Conservation (phyloP, 2,797 vertebrate species). For the Podarcis lilfordi region DNA sequence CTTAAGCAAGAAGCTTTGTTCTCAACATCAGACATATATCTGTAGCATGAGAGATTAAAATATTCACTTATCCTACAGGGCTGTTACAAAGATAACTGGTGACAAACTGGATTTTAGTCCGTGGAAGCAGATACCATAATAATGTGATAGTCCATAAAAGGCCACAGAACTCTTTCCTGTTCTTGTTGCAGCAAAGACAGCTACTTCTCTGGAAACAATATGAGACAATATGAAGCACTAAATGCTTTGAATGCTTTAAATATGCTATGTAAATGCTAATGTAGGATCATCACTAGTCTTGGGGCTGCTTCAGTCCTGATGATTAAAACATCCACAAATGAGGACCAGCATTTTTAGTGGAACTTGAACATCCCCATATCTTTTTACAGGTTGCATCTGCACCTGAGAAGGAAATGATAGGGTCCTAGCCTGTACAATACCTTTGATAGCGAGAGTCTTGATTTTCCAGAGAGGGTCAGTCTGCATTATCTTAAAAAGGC, state of each 20-base stretch:
- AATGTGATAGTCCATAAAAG: too few relatives aligned
- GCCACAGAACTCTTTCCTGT: too few relatives aligned
- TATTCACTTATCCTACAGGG: background rate
- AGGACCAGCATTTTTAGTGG: background rate
- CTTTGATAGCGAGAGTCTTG: slow-evolving; percentile 79
- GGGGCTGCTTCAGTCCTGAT: too few relatives aligned
- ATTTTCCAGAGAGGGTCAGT: slow-evolving; percentile 79
- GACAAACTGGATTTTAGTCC: too few relatives aligned
- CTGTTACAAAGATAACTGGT: background rate
- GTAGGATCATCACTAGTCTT: too few relatives aligned
- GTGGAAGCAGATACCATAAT: too few relatives aligned
- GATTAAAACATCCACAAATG: background rate
- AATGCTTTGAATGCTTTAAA: background rate
- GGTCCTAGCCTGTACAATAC: slow-evolving; percentile 52
- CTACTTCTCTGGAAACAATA: background rate
- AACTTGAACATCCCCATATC: background rate
- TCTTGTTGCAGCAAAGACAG: too few relatives aligned
- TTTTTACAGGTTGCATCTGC: background rate
- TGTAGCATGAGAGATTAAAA: background rate
- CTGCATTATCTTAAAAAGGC: slow-evolving; percentile 76
- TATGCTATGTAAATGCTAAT: background rate
- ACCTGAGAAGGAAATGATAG: background rate
- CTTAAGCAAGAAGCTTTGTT: background rate
- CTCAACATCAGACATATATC: background rate
- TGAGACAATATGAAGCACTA: background rate